Evolutionary conservation across 2,113 vertebrate species (phyloP).

Genomic region (Sceloporus tristichus): DNA sequence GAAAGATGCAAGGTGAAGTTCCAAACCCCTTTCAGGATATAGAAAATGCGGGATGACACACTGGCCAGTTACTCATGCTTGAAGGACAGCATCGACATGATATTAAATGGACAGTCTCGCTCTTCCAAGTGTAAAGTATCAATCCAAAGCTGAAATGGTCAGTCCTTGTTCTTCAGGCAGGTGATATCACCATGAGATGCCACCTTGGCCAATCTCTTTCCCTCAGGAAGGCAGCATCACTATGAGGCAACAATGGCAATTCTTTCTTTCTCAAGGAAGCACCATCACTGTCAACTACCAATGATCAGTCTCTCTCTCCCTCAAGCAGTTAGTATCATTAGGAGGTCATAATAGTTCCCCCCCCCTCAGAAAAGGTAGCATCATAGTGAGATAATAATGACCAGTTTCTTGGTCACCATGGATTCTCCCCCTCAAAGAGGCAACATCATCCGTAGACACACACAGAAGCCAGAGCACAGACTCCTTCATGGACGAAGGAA

Average conservation of each 20-base stretch:
- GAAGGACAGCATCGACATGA: background rate
- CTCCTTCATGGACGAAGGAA: too few species aligned
- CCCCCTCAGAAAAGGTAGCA: background rate
- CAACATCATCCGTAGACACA: too few species aligned
- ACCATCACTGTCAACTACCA: too few species aligned
- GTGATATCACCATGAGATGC: background rate
- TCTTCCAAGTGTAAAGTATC: background rate
- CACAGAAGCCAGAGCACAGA: too few species aligned
- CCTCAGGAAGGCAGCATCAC: background rate
- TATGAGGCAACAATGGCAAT: background rate
- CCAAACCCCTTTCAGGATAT: background rate
- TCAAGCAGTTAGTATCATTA: background rate
- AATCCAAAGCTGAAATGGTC: background rate
- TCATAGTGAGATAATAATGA: too few species aligned
- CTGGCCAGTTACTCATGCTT: background rate
- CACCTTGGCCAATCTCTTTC: background rate
- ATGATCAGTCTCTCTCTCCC: background rate
- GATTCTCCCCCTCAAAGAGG: too few species aligned
- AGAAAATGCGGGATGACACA: background rate
- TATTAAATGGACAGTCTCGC: too few species aligned
- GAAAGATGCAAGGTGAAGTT: background rate
- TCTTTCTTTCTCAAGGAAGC: background rate
- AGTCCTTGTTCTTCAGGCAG: background rate
- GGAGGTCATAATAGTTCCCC: background rate
- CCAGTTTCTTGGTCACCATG: too few species aligned